Base-by-base conservation (phyloP, 30 jellyfish, hydroid and myxozoan genomes). In the Pelagia noctiluca region DNA sequence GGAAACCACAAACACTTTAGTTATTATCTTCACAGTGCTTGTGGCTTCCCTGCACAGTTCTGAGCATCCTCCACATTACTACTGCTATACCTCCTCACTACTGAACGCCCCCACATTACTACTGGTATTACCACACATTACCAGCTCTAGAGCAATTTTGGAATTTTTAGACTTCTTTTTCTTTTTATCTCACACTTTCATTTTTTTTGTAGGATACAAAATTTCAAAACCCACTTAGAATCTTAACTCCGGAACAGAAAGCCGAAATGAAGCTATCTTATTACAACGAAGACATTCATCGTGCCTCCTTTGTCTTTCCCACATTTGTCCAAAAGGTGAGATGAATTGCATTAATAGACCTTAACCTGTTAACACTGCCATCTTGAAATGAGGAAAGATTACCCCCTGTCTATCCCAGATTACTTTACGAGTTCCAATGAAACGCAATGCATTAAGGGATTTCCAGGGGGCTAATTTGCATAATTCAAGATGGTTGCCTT, bases 291-390 rank as follows among this genome's bases (percentile, higher is more conserved):
- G 46, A 82, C 2, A 82, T 89, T 53, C 97, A 89, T 60, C 33
- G 72, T 49, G 79, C 97, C 0, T 34, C 90, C 12, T 89, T 89
- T 50, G 88, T 61, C 13, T 78, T 89, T 68, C 97, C 97, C 8
- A 75, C 64, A 4, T 89, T 73, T 47, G 92, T 72, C 19, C 29
- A 63, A 71, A 71, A 88, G 97, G 97, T 88, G n/a, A n/a, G n/a
- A n/a, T n/a, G n/a, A n/a, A n/a, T n/a, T n/a, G n/a, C n/a, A n/a
- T n/a, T n/a, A n/a, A n/a, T n/a, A n/a, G n/a, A n/a, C n/a, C n/a
- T n/a, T n/a, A n/a, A n/a, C n/a, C n/a, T n/a, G n/a, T n/a, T n/a
- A n/a, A n/a, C n/a, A n/a, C n/a, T n/a, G n/a, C n/a, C n/a, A n/a
- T n/a, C n/a, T n/a, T n/a, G n/a, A n/a, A n/a, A n/a, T n/a, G n/a